Base-by-base conservation (phyloP, 35 echinoderm and acorn worm genomes). In the Amphiura filiformis region DNA sequence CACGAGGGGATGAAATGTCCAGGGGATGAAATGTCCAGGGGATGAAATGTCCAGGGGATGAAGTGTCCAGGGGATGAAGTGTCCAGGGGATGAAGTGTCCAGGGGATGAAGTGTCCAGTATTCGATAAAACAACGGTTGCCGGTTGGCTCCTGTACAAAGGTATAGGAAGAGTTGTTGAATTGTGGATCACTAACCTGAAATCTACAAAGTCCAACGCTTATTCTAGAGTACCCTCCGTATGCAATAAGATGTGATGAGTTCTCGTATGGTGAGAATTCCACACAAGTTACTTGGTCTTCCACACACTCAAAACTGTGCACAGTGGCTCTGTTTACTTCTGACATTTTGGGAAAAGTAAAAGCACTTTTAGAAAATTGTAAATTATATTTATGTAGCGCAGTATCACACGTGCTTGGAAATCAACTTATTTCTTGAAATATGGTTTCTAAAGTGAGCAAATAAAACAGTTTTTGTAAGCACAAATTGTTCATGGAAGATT, bases 211-310 rank as follows among this genome's bases (percentile, higher is more conserved):
- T 42, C 88, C 88, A 75, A 90, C 47, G 64, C 81, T 90, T 31
- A 90, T 64, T 76, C 88, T 36, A 31, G 82, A 83, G 65, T 90
- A 38, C 30, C 88, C 81, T 0, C 88, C 88, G 34, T 41, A 90
- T 44, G 88, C 88, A 78, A 90, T 84, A 0, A 90, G 81, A 12
- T 64, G 81, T 14, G 81, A 83, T 49, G 81, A 61, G 32, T 61
- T 20, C 34, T 90, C 81, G 32, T 76, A 90, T 20, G 88, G 80
- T 38, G 80, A 90, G 64, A 90, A 90, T 44, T 90, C 88, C 0
- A 90, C 81, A 47, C 88, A 90, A 4, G 88, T 76, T 13, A 90
- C 88, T 28, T 38, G 64, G 81, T 90, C 88, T n/a, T n/a, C n/a
- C 52, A 65, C 82, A 33, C 80, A 84, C 34, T 82, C 80, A 39